A percentile compares a stretch with the other conserved stretches of the same genome.
phyloP scores from a whole-genome alignment of 1,140 invertebrate species.

The Contarinia nasturtii region DNA sequence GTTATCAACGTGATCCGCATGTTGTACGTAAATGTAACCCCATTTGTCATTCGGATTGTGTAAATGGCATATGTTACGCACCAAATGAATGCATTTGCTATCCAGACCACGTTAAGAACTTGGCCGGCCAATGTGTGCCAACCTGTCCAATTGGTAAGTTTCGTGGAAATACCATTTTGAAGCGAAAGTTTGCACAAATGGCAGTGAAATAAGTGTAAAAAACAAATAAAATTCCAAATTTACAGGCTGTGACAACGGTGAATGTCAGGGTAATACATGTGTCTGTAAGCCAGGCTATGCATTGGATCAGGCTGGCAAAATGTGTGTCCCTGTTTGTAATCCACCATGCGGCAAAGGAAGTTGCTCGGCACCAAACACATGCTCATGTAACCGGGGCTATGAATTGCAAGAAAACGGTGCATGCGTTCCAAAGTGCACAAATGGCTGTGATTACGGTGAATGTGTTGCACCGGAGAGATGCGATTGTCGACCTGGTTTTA shows the following conservation, averaged over 20 bases:
- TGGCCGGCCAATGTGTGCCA: slow-evolving; percentile 16
- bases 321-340: slow-evolving; percentile 37
- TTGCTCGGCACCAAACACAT: slow-evolving; percentile 34
- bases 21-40: no score
- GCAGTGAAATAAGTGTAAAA: no score
- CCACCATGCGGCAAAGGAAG: slow-evolving; percentile 32
- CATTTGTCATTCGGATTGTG: slow-evolving; percentile 19
- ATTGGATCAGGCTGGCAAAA: slow-evolving; percentile 26
- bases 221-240: no score
- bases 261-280: slow-evolving; percentile 29
- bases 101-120: slow-evolving; percentile 31
- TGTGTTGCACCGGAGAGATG: slow-evolving; percentile 33
- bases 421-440: slow-evolving; percentile 25
- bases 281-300: slow-evolving; percentile 40
- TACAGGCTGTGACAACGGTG: slow-evolving; percentile 24
- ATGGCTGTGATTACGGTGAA: slow-evolving; percentile 25
- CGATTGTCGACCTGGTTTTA: slow-evolving; percentile 25
- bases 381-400: slow-evolving; percentile 27
- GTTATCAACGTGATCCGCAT: no score
- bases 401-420: slow-evolving; percentile 12
- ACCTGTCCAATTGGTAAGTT: slow-evolving; percentile 13
- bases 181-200: no score
- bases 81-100: slow-evolving; percentile 40
- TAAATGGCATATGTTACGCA: slow-evolving; percentile 33
- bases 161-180: no score